A percentile compares a stretch with the other conserved stretches of the same genome.
These are phyloP conservation scores for Papilio xuthus DNA, from an alignment of 1,140 invertebrate species.

Conservation along the genomic window DNA sequence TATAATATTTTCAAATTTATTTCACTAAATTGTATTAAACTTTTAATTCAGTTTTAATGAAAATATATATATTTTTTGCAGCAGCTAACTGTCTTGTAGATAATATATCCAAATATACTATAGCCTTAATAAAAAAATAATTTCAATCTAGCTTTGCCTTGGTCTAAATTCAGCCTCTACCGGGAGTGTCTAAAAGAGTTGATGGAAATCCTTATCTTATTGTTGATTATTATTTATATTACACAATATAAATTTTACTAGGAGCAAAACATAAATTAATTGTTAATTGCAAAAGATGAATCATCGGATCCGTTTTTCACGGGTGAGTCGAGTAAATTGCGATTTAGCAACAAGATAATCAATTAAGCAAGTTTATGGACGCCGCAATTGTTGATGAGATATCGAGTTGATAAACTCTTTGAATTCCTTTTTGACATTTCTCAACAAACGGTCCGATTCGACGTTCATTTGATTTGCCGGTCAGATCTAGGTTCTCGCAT, in stretches of 20 bases:
- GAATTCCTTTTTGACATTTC: constrained; percentile 27
- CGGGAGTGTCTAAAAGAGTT: too few species aligned
- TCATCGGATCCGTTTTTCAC: constrained; percentile 5
- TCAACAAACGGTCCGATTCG: constrained; percentile 11
- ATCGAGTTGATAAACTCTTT: constrained; percentile 28
- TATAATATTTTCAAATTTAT: neutral
- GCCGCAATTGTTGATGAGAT: constrained; percentile 27
- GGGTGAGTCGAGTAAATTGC: constrained; percentile 6
- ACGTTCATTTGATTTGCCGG: constrained; percentile 33
- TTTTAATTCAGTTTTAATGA: neutral
- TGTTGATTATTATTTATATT: too few species aligned
- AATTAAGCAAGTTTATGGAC: constrained; percentile 18
- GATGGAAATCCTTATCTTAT: too few species aligned
- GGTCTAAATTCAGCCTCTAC: too few species aligned
- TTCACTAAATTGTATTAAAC: neutral
- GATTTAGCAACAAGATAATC: constrained; percentile 24
- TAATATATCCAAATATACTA: too few species aligned
- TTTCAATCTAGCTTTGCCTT: too few species aligned
- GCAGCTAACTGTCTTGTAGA: too few species aligned
- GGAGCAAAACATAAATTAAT: neutral
- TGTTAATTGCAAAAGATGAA: constrained; percentile 7
- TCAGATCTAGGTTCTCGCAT: constrained; percentile 30
- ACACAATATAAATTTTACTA: too few species aligned
- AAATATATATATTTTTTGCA: too few species aligned
- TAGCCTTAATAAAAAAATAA: too few species aligned